phyloP scores from a whole-genome alignment of 1,140 invertebrate species.

The Pemphigus obesinymphae region DNA sequence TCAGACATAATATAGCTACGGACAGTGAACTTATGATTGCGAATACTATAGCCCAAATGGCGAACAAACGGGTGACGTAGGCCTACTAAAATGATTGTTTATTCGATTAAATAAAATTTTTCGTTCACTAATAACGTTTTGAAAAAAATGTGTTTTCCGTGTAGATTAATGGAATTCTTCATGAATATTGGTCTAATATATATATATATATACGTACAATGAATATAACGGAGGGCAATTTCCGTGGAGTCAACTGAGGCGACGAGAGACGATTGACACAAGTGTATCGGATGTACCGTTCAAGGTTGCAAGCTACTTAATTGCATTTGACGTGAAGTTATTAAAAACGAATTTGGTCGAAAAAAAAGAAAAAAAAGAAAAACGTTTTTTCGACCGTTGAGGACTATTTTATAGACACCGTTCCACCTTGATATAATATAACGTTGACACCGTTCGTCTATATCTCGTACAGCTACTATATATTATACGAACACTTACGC shows the following conservation, averaged over 20 bases:
- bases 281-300: slow-evolving; percentile 2
- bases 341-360: not conserved
- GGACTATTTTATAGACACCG: not conserved
- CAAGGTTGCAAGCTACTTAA: not conserved
- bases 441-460: not conserved
- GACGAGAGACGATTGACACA: slow-evolving; percentile 19
- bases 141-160: not conserved
- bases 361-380: not conserved
- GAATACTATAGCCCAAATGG: too few species aligned
- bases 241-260: not conserved
- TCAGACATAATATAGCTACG: too few species aligned
- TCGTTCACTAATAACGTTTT: not conserved
- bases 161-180: not conserved
- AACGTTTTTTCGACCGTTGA: not conserved
- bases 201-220: too few species aligned
- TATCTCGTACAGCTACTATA: too few species aligned
- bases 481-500: too few species aligned
- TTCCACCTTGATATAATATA: not conserved
- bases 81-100: not conserved
- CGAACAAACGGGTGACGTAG: too few species aligned
- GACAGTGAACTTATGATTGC: too few species aligned
- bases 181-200: slow-evolving; percentile 5
- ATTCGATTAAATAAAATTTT: not conserved
- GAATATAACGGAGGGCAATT: not conserved
- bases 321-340: slow-evolving; percentile 10